Percentiles rank a stretch among this genome's conserved stretches.
These are phyloP conservation scores for Phytoseiulus persimilis DNA, from an alignment of 2,888 invertebrate species.

Conservation along the genomic window DNA sequence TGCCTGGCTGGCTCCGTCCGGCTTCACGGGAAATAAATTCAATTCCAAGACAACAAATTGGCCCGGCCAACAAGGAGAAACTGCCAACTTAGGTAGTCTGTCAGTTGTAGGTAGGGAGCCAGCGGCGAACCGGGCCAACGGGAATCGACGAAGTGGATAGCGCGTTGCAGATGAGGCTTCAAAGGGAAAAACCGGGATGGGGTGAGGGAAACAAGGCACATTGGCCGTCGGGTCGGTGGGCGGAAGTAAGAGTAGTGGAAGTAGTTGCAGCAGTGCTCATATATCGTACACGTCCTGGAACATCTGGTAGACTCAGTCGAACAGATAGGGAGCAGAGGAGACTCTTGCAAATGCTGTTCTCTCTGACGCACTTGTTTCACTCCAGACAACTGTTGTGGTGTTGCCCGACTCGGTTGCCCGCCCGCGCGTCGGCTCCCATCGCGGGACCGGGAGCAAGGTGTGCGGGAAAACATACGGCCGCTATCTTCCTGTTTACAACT, in stretches of 20 bases:
- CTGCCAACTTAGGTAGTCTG: neutral
- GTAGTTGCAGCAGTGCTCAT: neutral
- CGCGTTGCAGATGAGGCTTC: neutral
- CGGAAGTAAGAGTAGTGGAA: neutral
- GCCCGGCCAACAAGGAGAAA: neutral
- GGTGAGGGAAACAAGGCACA: neutral
- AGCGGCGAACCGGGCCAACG: neutral
- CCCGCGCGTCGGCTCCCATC: neutral
- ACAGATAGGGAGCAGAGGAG: neutral
- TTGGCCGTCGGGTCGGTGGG: neutral
- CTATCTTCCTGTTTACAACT: neutral
- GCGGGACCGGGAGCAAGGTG: neutral
- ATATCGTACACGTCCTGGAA: constrained; percentile 5
- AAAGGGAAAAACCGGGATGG: neutral
- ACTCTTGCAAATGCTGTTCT: neutral
- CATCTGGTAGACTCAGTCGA: neutral
- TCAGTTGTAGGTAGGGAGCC: neutral
- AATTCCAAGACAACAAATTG: constrained; percentile 5
- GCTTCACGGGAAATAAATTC: neutral
- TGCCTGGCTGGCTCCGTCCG: neutral
- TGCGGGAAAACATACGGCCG: neutral
- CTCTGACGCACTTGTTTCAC: neutral
- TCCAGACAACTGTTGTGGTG: constrained; percentile 5
- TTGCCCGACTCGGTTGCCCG: neutral
- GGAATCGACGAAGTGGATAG: neutral